These are phyloP conservation scores for Silvanus unidentatus DNA, from an alignment of 2,888 invertebrate genomes.

Conservation along the genomic window DNA sequence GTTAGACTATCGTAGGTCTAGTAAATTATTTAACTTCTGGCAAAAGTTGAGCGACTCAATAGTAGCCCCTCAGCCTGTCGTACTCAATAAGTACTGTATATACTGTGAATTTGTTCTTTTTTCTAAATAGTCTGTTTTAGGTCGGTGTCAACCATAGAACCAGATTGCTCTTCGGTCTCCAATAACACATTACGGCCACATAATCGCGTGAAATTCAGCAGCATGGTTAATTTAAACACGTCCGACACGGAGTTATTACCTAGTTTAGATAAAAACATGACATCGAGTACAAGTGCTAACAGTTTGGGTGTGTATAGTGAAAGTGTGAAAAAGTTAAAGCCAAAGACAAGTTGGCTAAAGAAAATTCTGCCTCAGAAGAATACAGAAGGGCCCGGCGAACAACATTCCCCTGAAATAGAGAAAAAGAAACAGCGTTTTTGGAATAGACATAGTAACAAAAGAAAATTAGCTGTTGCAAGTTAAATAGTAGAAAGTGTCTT, in stretches of 20 bases:
- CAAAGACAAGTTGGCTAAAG: constrained; percentile 22
- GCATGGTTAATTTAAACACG: constrained; percentile 27
- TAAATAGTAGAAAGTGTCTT: constrained; percentile 1
- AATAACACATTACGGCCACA: constrained; percentile 18
- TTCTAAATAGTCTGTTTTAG: too few species aligned
- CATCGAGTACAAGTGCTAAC: constrained; percentile 25
- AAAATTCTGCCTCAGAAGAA: constrained; percentile 14
- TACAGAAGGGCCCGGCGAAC: not conserved
- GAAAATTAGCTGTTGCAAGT: constrained; percentile 8
- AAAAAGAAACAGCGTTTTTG: constrained; percentile 6
- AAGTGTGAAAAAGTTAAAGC: constrained; percentile 13
- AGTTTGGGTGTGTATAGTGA: constrained; percentile 19
- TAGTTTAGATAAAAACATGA: constrained; percentile 21
- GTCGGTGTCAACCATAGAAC: too few species aligned
- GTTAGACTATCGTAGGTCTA: constrained; percentile 54
- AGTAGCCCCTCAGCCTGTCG: constrained; percentile 18
- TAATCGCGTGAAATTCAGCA: constrained; percentile 30
- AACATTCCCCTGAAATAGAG: not conserved
- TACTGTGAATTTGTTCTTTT: too few species aligned
- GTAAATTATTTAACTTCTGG: constrained; percentile 64
- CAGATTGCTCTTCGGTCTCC: not conserved
- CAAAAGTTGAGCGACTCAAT: constrained; percentile 57
- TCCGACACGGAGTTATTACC: constrained; percentile 18
- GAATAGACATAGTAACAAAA: constrained; percentile 5
- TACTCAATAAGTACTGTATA: too few species aligned